These are phyloP conservation scores for Pseudoips prasinana DNA, from an alignment of 2,888 invertebrate species.

Conservation along the genomic window DNA sequence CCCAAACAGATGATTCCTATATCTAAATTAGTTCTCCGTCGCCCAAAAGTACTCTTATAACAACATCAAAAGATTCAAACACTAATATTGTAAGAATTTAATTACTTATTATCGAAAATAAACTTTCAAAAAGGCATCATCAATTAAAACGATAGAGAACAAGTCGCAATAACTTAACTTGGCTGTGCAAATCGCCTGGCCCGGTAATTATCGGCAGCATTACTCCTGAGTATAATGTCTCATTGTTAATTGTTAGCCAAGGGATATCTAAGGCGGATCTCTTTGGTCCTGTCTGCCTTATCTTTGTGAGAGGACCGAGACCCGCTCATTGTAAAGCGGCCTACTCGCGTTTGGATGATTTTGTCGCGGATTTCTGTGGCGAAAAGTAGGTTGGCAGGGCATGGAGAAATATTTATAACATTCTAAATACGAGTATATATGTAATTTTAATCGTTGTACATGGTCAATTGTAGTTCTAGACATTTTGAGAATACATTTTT, in stretches of 20 bases:
- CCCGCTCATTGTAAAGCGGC: slow-evolving; percentile 39
- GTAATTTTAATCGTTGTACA: neutral
- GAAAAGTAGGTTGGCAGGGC: no score
- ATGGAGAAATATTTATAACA: no score
- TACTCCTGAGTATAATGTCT: slow-evolving; percentile 75
- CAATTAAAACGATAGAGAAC: slow-evolving; percentile 35
- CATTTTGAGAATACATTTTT: neutral
- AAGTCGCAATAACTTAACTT: slow-evolving; percentile 61
- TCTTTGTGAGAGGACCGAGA: slow-evolving; percentile 52
- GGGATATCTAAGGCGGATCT: slow-evolving; percentile 75
- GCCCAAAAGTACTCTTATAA: no score
- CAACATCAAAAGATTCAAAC: no score
- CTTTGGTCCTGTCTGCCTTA: slow-evolving; percentile 70
- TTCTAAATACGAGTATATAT: neutral
- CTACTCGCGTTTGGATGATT: slow-evolving; percentile 29
- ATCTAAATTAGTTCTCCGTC: no score
- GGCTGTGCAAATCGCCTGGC: slow-evolving; percentile 54
- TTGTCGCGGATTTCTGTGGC: slow-evolving; percentile 13
- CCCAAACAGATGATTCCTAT: no score
- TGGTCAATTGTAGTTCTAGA: neutral
- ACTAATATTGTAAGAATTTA: no score
- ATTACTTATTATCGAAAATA: no score
- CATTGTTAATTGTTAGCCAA: slow-evolving; percentile 79
- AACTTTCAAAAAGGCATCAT: slow-evolving; percentile 22
- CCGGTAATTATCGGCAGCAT: slow-evolving; percentile 74